Evolutionary conservation across 1,140 invertebrate species (phyloP).

Genomic region (Vanessa tameamea): DNA sequence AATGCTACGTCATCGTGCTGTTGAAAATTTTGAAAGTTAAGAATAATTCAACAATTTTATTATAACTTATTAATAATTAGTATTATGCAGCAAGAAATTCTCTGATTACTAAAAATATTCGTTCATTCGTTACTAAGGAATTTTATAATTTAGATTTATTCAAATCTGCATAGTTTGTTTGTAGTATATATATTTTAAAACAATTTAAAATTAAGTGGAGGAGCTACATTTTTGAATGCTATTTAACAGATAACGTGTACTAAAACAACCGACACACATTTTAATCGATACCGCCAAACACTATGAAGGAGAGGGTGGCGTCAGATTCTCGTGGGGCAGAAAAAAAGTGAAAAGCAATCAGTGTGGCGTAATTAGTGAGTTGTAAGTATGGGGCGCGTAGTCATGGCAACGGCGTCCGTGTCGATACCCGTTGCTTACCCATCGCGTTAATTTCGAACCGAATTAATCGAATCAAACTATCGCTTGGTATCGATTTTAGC

Average conservation of each 20-base stretch:
- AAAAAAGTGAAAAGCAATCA: slow-evolving; percentile 80
- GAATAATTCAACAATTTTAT: not conserved
- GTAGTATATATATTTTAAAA: not conserved
- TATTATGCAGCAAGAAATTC: not conserved
- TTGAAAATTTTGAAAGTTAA: slow-evolving; percentile 19
- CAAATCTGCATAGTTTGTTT: too few relatives aligned
- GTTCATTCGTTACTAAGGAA: too few relatives aligned
- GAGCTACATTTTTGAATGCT: not conserved
- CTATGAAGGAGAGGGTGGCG: slow-evolving; percentile 67
- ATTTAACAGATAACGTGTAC: slow-evolving; percentile 11
- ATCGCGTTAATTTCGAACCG: slow-evolving; percentile 74
- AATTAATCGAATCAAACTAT: slow-evolving; percentile 76
- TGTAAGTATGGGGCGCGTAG: slow-evolving; percentile 77
- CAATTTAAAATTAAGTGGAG: not conserved
- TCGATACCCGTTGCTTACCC: slow-evolving; percentile 73
- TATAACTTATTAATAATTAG: not conserved
- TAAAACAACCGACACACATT: slow-evolving; percentile 33
- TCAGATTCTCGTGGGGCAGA: slow-evolving; percentile 73
- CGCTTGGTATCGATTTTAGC: slow-evolving; percentile 64
- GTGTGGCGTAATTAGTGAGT: slow-evolving; percentile 80
- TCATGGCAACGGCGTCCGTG: slow-evolving; percentile 72
- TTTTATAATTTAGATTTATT: too few relatives aligned
- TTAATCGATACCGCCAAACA: slow-evolving; percentile 65
- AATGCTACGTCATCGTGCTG: slow-evolving; percentile 67
- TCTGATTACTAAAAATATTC: too few relatives aligned